Conservation (phyloP, 2,797 vertebrate species). For the Leptoclinus maculatus region DNA sequence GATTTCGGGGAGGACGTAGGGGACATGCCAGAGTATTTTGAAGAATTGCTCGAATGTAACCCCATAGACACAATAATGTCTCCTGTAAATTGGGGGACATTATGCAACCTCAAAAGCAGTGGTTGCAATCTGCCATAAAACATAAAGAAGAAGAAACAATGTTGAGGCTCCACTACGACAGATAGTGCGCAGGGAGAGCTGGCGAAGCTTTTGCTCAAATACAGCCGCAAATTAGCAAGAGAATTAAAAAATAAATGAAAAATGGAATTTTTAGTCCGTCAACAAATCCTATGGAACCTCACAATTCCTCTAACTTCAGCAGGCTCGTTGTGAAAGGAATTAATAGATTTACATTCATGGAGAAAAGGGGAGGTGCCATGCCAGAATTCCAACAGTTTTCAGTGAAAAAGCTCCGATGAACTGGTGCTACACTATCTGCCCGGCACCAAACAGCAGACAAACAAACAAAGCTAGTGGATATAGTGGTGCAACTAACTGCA, state of each 20-base stretch:
- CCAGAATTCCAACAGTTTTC: not conserved
- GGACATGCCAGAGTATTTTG: not conserved
- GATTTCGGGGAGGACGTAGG: not conserved
- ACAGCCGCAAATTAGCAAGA: not conserved
- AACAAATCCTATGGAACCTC: not conserved
- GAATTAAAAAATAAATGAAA: not conserved
- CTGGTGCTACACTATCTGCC: too few species aligned
- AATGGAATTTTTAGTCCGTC: not conserved
- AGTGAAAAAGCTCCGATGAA: too few species aligned
- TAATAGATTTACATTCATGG: not conserved
- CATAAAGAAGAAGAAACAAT: not conserved
- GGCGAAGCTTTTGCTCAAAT: not conserved
- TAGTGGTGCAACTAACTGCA: not conserved
- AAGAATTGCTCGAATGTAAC: rapidly evolving
- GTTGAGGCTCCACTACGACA: not conserved
- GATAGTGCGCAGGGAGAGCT: too few species aligned
- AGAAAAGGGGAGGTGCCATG: not conserved
- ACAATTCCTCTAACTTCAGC: not conserved
- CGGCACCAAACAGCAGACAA: too few species aligned
- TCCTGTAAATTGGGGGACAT: not conserved
- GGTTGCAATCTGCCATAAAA: not conserved
- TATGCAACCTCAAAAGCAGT: not conserved
- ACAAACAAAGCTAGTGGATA: not conserved
- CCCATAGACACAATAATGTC: not conserved
- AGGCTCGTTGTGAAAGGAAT: not conserved